Evolutionary conservation across 2,797 vertebrate species (phyloP).

Genomic region (Ctenochaetus hawaiiensis): DNA sequence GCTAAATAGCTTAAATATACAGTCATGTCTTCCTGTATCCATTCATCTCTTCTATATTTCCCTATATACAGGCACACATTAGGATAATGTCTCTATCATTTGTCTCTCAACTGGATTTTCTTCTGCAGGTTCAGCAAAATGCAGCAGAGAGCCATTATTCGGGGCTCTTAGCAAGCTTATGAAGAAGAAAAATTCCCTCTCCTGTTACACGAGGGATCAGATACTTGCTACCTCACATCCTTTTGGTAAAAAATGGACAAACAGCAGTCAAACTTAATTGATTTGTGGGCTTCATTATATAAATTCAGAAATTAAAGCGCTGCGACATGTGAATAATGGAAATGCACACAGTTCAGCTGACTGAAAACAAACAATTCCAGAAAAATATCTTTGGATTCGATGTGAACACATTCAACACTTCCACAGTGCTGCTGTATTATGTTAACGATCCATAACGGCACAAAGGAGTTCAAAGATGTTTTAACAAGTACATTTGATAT

Average conservation of each 20-base stretch:
- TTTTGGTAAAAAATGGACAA: conserved; percentile 30
- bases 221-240: conserved; percentile 61
- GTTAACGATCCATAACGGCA: neutral
- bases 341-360: neutral
- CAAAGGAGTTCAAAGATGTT: conserved; percentile 12
- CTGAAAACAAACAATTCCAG: neutral
- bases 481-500: neutral
- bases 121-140: conserved; percentile 47
- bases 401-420: conserved; percentile 7
- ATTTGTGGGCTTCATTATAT: conserved; percentile 54
- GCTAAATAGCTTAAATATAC: conserved; percentile 16
- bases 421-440: neutral
- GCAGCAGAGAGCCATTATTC: conserved; percentile 57
- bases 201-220: conserved; percentile 45
- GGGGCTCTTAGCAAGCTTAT: conserved; percentile 63
- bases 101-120: conserved; percentile 33
- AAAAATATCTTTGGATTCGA: neutral
- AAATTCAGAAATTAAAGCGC: conserved; percentile 38
- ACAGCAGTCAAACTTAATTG: conserved; percentile 53
- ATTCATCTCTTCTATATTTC: neutral
- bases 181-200: conserved; percentile 55
- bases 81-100: conserved; percentile 53
- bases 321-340: conserved; percentile 22
- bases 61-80: conserved; percentile 31
- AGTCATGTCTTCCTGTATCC: conserved; percentile 37